Conservation (phyloP, 2,797 vertebrate species). For the Eulemur mongoz region DNA sequence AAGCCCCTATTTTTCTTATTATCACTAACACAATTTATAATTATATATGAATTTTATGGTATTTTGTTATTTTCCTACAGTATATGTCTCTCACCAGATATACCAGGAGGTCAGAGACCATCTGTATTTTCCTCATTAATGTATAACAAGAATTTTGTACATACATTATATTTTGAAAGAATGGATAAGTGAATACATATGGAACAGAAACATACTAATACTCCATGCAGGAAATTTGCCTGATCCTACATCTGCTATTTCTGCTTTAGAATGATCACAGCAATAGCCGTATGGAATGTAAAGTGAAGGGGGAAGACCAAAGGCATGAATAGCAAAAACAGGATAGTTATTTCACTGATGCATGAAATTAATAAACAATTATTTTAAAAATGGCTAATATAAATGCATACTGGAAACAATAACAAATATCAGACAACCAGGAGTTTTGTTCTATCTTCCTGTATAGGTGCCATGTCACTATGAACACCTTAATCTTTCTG, state of each 20-base stretch:
- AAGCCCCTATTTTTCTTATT: neutral
- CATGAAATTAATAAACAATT: neutral
- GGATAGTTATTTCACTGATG: neutral
- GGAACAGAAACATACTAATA: neutral
- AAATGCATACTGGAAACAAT: neutral
- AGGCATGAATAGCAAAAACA: neutral
- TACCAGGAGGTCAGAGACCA: neutral
- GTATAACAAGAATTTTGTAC: neutral
- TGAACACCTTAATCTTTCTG: neutral
- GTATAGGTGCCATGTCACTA: neutral
- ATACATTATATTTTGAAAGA: neutral
- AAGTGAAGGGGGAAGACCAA: neutral
- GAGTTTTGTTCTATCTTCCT: neutral
- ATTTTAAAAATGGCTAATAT: neutral
- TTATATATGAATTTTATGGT: neutral
- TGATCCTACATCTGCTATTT: neutral
- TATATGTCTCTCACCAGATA: neutral
- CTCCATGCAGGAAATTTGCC: neutral
- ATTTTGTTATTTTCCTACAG: neutral
- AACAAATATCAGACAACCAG: neutral
- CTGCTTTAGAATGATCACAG: neutral
- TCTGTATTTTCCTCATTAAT: neutral
- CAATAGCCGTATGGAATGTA: neutral
- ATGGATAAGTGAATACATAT: neutral
- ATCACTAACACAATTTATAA: neutral